phyloP scores from a whole-genome alignment of 1,140 invertebrate species.

The Panulirus ornatus region DNA sequence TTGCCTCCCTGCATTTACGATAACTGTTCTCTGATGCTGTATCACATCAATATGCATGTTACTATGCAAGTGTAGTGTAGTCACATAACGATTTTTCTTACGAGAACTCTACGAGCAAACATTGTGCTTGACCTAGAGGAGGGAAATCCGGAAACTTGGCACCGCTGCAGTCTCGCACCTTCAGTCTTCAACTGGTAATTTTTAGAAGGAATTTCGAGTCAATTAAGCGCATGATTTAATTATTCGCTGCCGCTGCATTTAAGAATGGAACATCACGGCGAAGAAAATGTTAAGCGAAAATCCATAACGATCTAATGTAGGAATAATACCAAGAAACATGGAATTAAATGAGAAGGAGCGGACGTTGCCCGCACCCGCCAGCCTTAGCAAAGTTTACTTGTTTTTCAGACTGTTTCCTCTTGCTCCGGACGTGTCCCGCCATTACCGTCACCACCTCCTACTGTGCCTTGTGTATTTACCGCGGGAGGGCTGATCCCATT shows the following conservation, averaged over 20 bases:
- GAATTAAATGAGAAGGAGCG: conserved; percentile 11
- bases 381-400: background rate
- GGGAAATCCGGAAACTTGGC: background rate
- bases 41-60: too few relatives aligned
- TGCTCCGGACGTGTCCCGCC: background rate
- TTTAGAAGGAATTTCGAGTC: background rate
- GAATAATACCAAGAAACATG: background rate
- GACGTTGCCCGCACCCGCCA: too few relatives aligned
- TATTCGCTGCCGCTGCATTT: background rate
- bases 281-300: background rate
- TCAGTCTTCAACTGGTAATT: background rate
- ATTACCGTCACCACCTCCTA: background rate
- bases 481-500: too few relatives aligned
- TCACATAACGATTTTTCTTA: too few relatives aligned
- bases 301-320: background rate
- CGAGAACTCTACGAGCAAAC: too few relatives aligned
- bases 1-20: too few relatives aligned
- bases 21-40: too few relatives aligned
- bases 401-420: background rate
- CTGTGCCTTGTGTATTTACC: background rate
- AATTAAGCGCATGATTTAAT: conserved; percentile 49
- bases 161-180: background rate
- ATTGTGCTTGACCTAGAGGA: too few relatives aligned
- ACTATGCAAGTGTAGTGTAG: too few relatives aligned
- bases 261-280: background rate